phyloP scores from a whole-genome alignment of 2,888 invertebrate species.

The Euzophera pinguis region DNA sequence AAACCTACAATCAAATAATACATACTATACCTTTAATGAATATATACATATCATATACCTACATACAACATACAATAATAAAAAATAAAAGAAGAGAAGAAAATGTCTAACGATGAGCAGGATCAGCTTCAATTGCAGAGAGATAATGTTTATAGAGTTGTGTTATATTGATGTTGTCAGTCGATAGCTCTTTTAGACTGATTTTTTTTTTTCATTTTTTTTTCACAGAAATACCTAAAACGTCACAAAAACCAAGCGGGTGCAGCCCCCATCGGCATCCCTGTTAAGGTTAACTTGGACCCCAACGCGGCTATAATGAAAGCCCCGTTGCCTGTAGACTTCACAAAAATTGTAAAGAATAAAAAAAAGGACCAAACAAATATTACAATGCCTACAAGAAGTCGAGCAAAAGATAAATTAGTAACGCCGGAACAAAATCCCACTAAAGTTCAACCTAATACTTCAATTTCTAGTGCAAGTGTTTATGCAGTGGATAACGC shows the following conservation, averaged over 20 bases:
- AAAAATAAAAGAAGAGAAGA: no score
- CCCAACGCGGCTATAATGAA: slow-evolving; percentile 28
- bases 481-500: background rate
- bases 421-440: background rate
- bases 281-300: slow-evolving; percentile 31
- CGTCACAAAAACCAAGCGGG: slow-evolving; percentile 25
- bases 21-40: no score
- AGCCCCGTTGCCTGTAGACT: slow-evolving; percentile 46
- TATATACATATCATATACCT: no score
- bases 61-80: no score
- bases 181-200: background rate
- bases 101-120: no score
- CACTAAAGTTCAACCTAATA: background rate
- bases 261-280: slow-evolving; percentile 36
- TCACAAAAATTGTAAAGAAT: slow-evolving; percentile 36
- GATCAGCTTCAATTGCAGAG: no score
- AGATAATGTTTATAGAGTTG: no score
- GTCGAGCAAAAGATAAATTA: background rate
- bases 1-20: no score
- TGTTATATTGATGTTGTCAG: no score
- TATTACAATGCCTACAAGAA: background rate
- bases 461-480: background rate
- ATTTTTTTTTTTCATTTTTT: background rate
- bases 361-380: background rate
- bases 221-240: slow-evolving; percentile 26